Conservation (phyloP, 2,797 vertebrate genomes). For the Paedocypris micromegethes region DNA sequence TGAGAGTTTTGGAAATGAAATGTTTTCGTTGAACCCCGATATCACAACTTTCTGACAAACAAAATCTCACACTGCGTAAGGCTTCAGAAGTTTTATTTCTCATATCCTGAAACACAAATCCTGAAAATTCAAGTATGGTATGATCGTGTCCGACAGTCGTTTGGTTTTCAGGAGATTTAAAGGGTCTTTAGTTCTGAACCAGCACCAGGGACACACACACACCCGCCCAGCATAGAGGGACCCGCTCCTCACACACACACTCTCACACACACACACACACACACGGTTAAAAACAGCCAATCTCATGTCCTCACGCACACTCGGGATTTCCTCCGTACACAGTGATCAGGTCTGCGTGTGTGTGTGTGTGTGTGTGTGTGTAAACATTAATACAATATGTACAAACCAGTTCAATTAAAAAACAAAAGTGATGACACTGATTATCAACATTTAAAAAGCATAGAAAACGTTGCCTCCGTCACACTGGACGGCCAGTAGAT, state of each 20-base stretch:
- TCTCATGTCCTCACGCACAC: constrained; percentile 15
- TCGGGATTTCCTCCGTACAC: constrained; percentile 57
- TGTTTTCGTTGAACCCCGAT: too few relatives aligned
- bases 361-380: constrained; percentile 48
- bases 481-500: constrained; percentile 14
- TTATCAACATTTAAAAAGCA: constrained; percentile 54
- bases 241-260: constrained; percentile 71
- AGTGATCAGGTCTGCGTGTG: constrained; percentile 67
- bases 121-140: constrained; percentile 64
- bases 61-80: constrained; percentile 13
- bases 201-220: constrained; percentile 68
- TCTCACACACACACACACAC: constrained; percentile 54
- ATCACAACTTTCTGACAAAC: too few relatives aligned
- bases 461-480: constrained; percentile 36
- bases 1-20: too few relatives aligned
- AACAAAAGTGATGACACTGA: constrained; percentile 51
- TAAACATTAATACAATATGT: constrained; percentile 66
- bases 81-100: constrained; percentile 61
- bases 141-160: constrained; percentile 59
- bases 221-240: constrained; percentile 25
- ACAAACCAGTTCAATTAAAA: constrained; percentile 41
- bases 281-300: constrained; percentile 24
- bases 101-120: constrained; percentile 62
- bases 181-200: constrained; percentile 61
- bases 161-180: constrained; percentile 61